Evolutionary conservation across 1,140 invertebrate genomes (phyloP).

Genomic region (Yoshiicerus persimilis): DNA sequence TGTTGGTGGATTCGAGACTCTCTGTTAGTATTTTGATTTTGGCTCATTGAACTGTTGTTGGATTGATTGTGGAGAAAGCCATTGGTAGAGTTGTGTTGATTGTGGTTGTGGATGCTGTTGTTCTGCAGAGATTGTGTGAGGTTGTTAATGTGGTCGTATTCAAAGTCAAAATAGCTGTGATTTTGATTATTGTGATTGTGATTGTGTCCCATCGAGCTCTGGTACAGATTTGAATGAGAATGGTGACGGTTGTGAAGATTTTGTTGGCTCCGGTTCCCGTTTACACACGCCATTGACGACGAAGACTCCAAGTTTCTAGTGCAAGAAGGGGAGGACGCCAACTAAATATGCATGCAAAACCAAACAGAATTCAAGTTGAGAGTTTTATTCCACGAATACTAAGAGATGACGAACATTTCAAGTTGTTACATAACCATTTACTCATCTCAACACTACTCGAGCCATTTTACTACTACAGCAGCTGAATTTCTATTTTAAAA

Average conservation of each 20-base stretch:
- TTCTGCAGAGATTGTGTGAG: neutral
- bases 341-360: neutral
- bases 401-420: neutral
- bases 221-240: neutral
- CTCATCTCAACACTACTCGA: neutral
- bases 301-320: neutral
- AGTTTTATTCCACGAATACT: neutral
- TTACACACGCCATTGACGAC: conserved; percentile 8
- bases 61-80: neutral
- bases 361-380: neutral
- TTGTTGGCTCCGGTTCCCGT: neutral
- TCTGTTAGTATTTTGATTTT: neutral
- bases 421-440: neutral
- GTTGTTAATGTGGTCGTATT: neutral
- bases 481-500: neutral
- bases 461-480: neutral
- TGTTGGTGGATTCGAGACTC: neutral
- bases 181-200: neutral
- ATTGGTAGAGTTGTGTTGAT: neutral
- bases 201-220: neutral
- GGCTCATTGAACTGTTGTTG: neutral
- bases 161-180: neutral
- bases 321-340: neutral
- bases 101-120: conserved; percentile 9
- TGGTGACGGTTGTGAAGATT: conserved; percentile 18